phyloP scores from a whole-genome alignment of 2,797 vertebrate species.

The Chloroceryle amazona region DNA sequence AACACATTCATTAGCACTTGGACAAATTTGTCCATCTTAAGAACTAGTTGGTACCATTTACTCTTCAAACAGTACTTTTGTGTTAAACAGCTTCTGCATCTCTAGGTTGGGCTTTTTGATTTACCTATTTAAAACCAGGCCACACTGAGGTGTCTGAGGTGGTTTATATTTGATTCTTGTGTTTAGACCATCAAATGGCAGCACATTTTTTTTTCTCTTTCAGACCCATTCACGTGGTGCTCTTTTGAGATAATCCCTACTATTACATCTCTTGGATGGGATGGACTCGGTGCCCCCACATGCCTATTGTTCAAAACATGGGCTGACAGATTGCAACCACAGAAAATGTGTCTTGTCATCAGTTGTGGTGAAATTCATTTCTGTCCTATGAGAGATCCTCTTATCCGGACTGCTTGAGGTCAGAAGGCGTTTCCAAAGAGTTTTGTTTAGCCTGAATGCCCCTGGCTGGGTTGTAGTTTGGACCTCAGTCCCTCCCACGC shows the following conservation, averaged over 20 bases:
- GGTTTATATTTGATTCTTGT: neutral
- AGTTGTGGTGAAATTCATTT: neutral
- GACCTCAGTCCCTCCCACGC: neutral
- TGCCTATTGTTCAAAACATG: neutral
- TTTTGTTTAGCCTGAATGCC: neutral
- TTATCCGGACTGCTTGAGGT: neutral
- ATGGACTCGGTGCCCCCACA: neutral
- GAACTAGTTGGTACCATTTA: neutral
- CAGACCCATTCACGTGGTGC: neutral
- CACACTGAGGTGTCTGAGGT: neutral
- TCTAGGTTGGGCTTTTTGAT: neutral
- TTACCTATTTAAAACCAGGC: fast-evolving
- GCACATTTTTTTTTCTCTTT: neutral
- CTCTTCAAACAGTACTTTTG: neutral
- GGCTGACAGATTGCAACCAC: neutral
- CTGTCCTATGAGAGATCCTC: neutral
- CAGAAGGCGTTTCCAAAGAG: neutral
- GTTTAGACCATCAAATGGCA: neutral
- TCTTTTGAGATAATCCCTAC: neutral
- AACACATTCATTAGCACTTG: neutral
- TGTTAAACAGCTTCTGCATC: neutral
- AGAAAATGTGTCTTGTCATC: neutral
- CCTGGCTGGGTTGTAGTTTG: neutral
- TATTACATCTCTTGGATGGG: neutral
- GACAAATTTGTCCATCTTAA: neutral